Evolutionary conservation across 2,888 invertebrate genomes (phyloP).

Genomic region (Stenolophus ochropezus): DNA sequence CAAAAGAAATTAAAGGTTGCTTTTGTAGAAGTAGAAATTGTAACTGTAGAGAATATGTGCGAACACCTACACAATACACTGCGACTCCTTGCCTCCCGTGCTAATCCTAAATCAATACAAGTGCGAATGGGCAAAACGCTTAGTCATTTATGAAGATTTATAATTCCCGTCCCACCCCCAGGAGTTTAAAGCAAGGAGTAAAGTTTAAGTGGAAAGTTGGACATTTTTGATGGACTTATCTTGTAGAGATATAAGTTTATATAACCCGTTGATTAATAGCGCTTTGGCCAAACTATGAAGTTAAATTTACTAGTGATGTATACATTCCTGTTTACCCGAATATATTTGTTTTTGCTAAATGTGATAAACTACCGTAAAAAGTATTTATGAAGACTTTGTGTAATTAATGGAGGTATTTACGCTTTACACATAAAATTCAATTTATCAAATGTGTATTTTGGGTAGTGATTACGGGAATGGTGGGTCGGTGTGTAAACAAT

Average conservation of each 20-base stretch:
- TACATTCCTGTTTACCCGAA: background rate
- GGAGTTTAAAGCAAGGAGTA: conserved; percentile 8
- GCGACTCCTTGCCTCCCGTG: background rate
- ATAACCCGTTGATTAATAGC: background rate
- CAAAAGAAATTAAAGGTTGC: too few relatives aligned
- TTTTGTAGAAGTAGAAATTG: too few relatives aligned
- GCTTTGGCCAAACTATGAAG: background rate
- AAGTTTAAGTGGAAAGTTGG: conserved; percentile 21
- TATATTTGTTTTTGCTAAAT: background rate
- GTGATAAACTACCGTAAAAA: background rate
- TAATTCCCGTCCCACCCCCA: background rate
- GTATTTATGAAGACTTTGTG: background rate
- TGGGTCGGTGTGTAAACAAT: conserved; percentile 39
- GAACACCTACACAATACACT: too few relatives aligned
- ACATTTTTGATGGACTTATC: conserved; percentile 20
- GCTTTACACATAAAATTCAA: too few relatives aligned
- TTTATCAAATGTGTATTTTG: too few relatives aligned
- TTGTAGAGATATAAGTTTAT: conserved; percentile 1
- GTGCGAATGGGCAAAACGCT: background rate
- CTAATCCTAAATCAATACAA: conserved; percentile 15
- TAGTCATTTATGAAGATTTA: conserved; percentile 26
- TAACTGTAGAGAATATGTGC: too few relatives aligned
- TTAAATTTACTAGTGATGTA: background rate
- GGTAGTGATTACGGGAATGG: too few relatives aligned
- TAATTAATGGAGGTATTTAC: background rate